These are phyloP conservation scores for Bombus impatiens DNA, from an alignment of 1,140 invertebrate species.

Conservation along the genomic window DNA sequence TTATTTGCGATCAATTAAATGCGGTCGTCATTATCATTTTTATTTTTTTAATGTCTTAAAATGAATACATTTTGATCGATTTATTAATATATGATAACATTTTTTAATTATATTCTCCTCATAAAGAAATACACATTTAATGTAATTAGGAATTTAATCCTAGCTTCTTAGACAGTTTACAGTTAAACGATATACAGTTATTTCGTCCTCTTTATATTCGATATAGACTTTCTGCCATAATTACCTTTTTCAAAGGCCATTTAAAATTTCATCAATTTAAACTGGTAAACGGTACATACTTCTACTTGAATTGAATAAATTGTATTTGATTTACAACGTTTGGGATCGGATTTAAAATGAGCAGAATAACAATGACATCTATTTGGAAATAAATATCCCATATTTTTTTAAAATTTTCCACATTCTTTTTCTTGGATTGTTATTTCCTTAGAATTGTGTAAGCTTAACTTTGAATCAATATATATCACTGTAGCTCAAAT, in stretches of 20 bases:
- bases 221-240: constrained; percentile 38
- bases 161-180: constrained; percentile 41
- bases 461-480: background rate
- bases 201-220: constrained; percentile 37
- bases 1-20: background rate
- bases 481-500: background rate
- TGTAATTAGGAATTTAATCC: constrained; percentile 38
- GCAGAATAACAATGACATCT: background rate
- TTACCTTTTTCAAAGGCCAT: constrained; percentile 22
- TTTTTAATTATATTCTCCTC: background rate
- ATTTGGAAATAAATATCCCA: background rate
- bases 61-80: background rate
- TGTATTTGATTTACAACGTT: background rate
- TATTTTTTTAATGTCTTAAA: background rate
- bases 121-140: background rate
- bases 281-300: background rate
- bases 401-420: background rate
- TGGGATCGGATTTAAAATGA: background rate
- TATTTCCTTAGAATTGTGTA: background rate
- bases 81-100: background rate
- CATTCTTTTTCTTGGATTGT: background rate
- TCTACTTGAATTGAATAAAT: background rate
- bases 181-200: constrained; percentile 53
- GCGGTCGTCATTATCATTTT: background rate
- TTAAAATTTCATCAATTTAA: constrained; percentile 13